Percentiles rank a stretch among this genome's conserved stretches.
These are phyloP conservation scores for Eupristina koningsbergeri DNA, from an alignment of 1,140 invertebrate species.

Conservation along the genomic window DNA sequence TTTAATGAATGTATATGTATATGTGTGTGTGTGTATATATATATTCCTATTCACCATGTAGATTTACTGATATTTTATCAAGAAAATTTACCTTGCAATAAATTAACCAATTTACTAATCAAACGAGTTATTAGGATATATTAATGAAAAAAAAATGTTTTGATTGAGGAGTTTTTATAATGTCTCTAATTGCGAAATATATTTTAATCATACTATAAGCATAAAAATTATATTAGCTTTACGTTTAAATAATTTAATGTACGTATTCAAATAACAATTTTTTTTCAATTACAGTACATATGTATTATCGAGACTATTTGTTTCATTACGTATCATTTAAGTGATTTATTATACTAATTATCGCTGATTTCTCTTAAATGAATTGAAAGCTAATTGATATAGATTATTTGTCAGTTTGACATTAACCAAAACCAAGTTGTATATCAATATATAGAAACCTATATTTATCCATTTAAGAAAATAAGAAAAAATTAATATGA, in stretches of 20 bases:
- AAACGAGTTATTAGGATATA: background rate
- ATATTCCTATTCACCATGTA: background rate
- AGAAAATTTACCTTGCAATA: background rate
- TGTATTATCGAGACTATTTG: background rate
- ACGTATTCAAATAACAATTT: background rate
- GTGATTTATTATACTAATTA: background rate
- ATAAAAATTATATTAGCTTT: background rate
- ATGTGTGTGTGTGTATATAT: too few species aligned
- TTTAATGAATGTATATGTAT: too few species aligned
- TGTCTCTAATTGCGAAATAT: background rate
- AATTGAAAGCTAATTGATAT: background rate
- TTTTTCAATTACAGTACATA: background rate
- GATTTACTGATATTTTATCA: slow-evolving; percentile 9
- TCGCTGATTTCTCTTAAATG: background rate
- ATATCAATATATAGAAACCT: too few species aligned
- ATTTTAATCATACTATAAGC: background rate
- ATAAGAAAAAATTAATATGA: too few species aligned
- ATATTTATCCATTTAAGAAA: too few species aligned
- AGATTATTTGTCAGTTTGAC: background rate
- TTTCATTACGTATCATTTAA: background rate
- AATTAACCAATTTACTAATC: slow-evolving; percentile 24
- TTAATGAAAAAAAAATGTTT: background rate
- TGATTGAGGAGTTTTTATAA: background rate
- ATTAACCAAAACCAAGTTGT: background rate
- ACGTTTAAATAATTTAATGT: background rate